Evolutionary conservation across 2,888 invertebrate genomes (phyloP).

Genomic region (Morpho achilles): DNA sequence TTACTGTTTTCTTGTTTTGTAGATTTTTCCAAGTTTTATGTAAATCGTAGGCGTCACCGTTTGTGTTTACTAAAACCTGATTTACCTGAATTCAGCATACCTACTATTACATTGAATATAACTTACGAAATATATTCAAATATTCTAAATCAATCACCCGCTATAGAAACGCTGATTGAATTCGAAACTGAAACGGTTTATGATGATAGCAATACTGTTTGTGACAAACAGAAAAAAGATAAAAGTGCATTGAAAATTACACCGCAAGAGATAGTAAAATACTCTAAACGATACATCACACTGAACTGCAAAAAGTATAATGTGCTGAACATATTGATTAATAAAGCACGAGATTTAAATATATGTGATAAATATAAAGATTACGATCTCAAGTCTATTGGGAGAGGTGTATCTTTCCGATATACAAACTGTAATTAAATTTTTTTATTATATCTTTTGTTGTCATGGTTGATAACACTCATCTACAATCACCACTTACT

Average conservation of each 20-base stretch:
- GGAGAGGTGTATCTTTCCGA: slow-evolving; percentile 36
- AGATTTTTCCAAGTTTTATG: slow-evolving; percentile 42
- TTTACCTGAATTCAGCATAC: slow-evolving; percentile 32
- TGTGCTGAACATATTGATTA: slow-evolving; percentile 42
- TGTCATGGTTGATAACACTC: too few relatives aligned
- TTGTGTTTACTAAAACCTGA: slow-evolving; percentile 43
- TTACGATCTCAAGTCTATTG: slow-evolving; percentile 44
- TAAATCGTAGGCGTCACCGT: slow-evolving; percentile 40
- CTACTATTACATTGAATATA: slow-evolving; percentile 31
- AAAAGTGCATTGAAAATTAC: slow-evolving; percentile 35
- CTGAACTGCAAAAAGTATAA: slow-evolving; percentile 41
- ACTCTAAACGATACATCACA: slow-evolving; percentile 38
- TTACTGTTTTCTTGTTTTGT: slow-evolving; percentile 2
- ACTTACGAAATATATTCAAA: slow-evolving; percentile 36
- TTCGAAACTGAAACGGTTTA: background rate
- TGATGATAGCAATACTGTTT: slow-evolving; percentile 38
- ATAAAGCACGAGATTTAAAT: slow-evolving; percentile 46
- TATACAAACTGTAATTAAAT: too few relatives aligned
- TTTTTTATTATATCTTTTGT: too few relatives aligned
- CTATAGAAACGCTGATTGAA: background rate
- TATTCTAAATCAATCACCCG: slow-evolving; percentile 31
- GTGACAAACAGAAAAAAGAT: slow-evolving; percentile 25
- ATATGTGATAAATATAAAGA: slow-evolving; percentile 48
- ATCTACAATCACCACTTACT: too few relatives aligned
- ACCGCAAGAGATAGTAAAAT: slow-evolving; percentile 43